A percentile compares a stretch with the other conserved stretches of the same genome.
These are phyloP conservation scores for Meiosimyza platycephala DNA, from an alignment of 2,888 invertebrate species.

Conservation along the genomic window DNA sequence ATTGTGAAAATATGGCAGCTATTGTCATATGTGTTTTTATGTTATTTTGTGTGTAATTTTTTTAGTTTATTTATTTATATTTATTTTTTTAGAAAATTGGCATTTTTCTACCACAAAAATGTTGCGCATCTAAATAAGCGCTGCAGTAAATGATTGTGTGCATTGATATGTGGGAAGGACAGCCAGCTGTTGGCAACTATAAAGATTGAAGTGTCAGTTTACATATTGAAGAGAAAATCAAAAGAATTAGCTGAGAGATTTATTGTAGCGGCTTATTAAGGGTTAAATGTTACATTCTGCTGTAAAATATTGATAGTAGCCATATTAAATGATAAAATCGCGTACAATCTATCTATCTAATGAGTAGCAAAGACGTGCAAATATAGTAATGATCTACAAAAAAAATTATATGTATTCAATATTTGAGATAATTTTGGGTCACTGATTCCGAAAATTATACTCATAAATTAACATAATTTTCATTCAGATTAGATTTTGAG, in stretches of 20 bases:
- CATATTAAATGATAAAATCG: no score
- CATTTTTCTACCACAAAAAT: conserved; percentile 26
- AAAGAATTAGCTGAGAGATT: neutral
- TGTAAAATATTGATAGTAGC: no score
- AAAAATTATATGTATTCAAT: no score
- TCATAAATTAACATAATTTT: no score
- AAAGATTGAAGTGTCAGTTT: conserved; percentile 6
- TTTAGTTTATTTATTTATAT: neutral
- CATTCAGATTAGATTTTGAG: no score
- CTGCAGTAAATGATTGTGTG: neutral
- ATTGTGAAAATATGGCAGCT: neutral
- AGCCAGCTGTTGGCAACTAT: conserved; percentile 25
- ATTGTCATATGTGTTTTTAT: neutral
- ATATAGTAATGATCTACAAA: no score
- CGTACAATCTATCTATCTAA: no score
- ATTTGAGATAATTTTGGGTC: no score
- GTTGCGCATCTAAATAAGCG: conserved; percentile 11
- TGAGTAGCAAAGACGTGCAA: no score
- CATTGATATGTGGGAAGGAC: conserved; percentile 8
- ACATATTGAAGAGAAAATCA: conserved; percentile 11
- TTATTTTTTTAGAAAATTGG: conserved; percentile 25
- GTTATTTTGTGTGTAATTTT: neutral
- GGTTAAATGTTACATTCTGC: no score
- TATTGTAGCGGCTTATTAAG: no score
- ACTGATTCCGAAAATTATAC: no score